Base-by-base conservation (phyloP, 2,888 invertebrate genomes). In the Cheilosia soror region DNA sequence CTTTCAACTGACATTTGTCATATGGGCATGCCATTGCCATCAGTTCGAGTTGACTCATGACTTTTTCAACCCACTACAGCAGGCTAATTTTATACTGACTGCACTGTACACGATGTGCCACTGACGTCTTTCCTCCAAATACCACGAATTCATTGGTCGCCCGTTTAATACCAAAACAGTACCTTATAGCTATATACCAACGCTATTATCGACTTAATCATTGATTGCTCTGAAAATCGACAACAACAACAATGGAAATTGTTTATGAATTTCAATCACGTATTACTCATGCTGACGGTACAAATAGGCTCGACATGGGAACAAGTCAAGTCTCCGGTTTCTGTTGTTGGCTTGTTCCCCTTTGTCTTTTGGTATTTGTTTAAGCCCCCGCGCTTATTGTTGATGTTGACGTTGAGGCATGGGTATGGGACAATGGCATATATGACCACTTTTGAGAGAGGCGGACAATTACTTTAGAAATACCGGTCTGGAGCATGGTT, bases 241-340 rank as follows among this genome's bases (percentile, higher is more conserved):
- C 58, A 57, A 29, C 11, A 25, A 49, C 25, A 73, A 33, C 27
- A 47, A 65, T 5, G 15, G n/a, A 37, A 27, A 37, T 27, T 20
- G 47, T 53, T 72, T 51, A 42, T 53, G 63, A 63, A 81, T 65
- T 81, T 69, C 49, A 47, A 51, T 65, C 81, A 81, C 69, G 81
- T 81, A 81, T 58, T 65, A 81, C 51, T 71, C 65, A 72, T 57
- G 58, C 66, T 66, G 27, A 42, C 25, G 58, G 65, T 66, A 76
- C 65, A 76, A 81, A 69, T 73, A 73, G 73, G 58, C 37, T 55
- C 47, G 47, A 68, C 62, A 73, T 65, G 65, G 58, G 57, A 65
- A 81, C 69, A 76, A 65, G 69, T 42, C 37, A 29, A 47, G 65
- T 76, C 75, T 71, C 69, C 68, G 73, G 66, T 80, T 40, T 62